Base-by-base conservation (phyloP, 2,888 invertebrate genomes). In the Mesorhabditis sp. region DNA sequence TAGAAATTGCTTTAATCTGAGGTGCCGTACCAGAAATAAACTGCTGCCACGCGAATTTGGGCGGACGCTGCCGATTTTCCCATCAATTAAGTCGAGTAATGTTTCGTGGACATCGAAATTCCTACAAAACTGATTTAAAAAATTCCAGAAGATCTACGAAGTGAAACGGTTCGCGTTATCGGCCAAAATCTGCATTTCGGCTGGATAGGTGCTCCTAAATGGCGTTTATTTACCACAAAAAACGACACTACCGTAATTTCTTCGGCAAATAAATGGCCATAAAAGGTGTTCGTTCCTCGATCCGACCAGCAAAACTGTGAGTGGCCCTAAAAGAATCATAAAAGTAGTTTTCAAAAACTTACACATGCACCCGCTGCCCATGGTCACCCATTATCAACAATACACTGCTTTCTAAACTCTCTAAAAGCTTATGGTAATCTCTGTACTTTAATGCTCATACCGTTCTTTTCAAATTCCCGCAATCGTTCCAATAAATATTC, bases 381-480 rank as follows among this genome's bases (percentile, higher is more conserved):
- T 79, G 79, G 61, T 79, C 79, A 5, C 79, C 77, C 62, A 77
- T 71, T 7, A 79, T 68, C 4, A 79, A 73, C n/a, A 79, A 62
- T 65, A 79, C 65, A 2, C 76, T 76, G 67, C 77, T 79, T 50
- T 74, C 70, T 2, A 78, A 64, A 63, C 63, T 58, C 45, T 72
- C 75, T 65, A 69, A 67, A 62, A 66, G 69, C 75, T 73, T 45
- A 68, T 71, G 65, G 45, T 4, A n/a, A 4, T 4, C 13, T 45
- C 15, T 43, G 6, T n/a, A 7, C 13, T 13, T 13, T 42, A 45
- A 4, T 62, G 13, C 43, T 4, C 13, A 43, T 4, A 69, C 69
- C 69, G n/a, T 42, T 63, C 41, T 76, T 72, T 42, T 73, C 72
- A 5, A 79, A 63, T 42, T 62, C 65, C 7, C 67, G 63, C 44